A percentile compares a stretch with the other conserved stretches of the same genome.
These are phyloP conservation scores for Pao palembangensis DNA, from an alignment of 2,113 vertebrate genomes.

Conservation along the genomic window DNA sequence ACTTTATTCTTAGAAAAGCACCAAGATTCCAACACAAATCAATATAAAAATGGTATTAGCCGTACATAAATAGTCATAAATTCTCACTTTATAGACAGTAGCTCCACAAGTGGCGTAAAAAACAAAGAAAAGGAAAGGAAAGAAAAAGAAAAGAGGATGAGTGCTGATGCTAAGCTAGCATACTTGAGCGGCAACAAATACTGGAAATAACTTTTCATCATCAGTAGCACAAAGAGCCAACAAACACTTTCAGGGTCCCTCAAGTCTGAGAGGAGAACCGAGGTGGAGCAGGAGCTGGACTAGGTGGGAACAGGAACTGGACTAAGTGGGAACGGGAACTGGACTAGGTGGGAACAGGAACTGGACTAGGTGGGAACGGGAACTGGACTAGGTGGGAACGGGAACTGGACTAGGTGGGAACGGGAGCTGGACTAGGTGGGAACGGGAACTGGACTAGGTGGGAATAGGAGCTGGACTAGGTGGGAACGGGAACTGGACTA, in stretches of 20 bases:
- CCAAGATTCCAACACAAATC: slow-evolving; percentile 82
- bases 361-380: too few species aligned
- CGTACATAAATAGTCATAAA: slow-evolving; percentile 87
- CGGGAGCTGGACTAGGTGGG: too few species aligned
- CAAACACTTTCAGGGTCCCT: slow-evolving; percentile 81
- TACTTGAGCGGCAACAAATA: slow-evolving; percentile 92
- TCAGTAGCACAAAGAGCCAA: slow-evolving; percentile 83
- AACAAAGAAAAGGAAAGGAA: slow-evolving; percentile 64
- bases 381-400: too few species aligned
- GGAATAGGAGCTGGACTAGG: too few species aligned
- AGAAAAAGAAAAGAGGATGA: slow-evolving; percentile 61
- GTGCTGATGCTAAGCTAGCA: slow-evolving; percentile 80
- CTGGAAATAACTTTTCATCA: slow-evolving; percentile 83
- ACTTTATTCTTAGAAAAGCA: slow-evolving; percentile 95
- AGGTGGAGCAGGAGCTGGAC: slow-evolving; percentile 80
- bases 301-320: too few species aligned
- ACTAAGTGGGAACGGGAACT: too few species aligned
- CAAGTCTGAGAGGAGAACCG: slow-evolving; percentile 70
- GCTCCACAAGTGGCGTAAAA: slow-evolving; percentile 87
- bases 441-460: too few species aligned
- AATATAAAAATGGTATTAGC: slow-evolving; percentile 87
- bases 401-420: too few species aligned
- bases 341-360: too few species aligned
- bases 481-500: too few species aligned
- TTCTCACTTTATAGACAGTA: slow-evolving; percentile 92